phyloP scores from a whole-genome alignment of 1,140 invertebrate species.

The Achatina immaculata region DNA sequence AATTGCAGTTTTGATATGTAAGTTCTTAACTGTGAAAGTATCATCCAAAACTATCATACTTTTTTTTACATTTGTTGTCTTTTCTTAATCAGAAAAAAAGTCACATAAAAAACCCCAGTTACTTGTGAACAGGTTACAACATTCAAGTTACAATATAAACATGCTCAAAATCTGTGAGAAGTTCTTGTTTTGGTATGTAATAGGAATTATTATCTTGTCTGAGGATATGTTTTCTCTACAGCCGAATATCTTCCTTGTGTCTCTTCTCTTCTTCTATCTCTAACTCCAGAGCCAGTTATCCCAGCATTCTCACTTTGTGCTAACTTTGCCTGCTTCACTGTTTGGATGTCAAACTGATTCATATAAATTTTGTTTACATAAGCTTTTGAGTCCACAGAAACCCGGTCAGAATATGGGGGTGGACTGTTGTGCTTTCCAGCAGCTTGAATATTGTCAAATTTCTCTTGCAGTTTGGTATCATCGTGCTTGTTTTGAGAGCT shows the following conservation, averaged over 20 bases:
- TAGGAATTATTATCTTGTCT: background rate
- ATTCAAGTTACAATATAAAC: no score
- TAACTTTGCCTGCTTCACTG: constrained; percentile 21
- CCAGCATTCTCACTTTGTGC: background rate
- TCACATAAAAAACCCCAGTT: no score
- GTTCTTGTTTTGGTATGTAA: no score
- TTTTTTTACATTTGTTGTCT: no score
- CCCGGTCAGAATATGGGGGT: background rate
- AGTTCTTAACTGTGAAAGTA: no score
- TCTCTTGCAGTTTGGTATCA: constrained; percentile 78
- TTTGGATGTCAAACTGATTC: constrained; percentile 60
- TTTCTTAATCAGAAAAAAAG: no score
- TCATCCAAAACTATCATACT: no score
- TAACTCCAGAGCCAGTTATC: background rate
- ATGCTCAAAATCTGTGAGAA: no score
- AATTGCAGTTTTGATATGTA: no score
- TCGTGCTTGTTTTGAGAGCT: constrained; percentile 83
- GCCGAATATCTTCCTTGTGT: background rate
- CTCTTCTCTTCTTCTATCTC: background rate
- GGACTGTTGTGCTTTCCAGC: constrained; percentile 28
- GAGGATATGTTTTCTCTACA: background rate
- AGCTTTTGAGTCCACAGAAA: constrained; percentile 40
- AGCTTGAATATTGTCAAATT: constrained; percentile 75
- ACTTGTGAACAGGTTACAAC: no score
- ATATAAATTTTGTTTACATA: constrained; percentile 67